A percentile compares a stretch with the other conserved stretches of the same genome.
Conservation (phyloP, 2,113 vertebrate genomes). For the Xyrauchen texanus region DNA sequence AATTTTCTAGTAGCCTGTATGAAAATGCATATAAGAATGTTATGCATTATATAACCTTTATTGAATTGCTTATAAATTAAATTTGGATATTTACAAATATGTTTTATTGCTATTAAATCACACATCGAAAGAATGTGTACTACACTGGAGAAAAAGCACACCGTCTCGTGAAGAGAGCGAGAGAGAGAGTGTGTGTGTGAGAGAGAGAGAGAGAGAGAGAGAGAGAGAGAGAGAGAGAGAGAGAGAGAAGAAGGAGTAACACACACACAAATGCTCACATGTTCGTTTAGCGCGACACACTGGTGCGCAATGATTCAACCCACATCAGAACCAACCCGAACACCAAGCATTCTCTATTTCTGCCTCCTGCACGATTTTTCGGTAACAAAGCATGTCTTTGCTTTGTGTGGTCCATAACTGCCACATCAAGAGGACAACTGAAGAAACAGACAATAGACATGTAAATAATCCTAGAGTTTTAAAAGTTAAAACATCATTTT, state of each 20-base stretch:
- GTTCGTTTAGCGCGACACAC: background rate
- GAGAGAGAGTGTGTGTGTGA: background rate
- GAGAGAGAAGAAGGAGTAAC: background rate
- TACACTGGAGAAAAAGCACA: background rate
- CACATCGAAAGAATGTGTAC: too few relatives aligned
- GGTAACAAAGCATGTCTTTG: slow-evolving; percentile 14
- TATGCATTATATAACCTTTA: too few relatives aligned
- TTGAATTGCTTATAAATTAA: background rate
- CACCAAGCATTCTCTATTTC: background rate
- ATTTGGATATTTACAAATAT: background rate
- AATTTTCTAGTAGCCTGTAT: too few relatives aligned
- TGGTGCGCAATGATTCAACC: background rate
- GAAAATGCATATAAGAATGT: too few relatives aligned
- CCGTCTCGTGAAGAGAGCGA: background rate
- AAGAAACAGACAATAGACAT: background rate
- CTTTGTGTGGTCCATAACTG: background rate
- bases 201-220: slow-evolving; percentile 3
- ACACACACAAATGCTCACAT: background rate
- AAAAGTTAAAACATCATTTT: slow-evolving; percentile 23
- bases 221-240: slow-evolving; percentile 15
- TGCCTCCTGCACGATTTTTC: background rate
- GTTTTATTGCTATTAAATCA: slow-evolving; percentile 11
- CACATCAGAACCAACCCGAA: background rate
- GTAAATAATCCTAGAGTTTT: background rate
- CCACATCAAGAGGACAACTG: background rate